Conservation (phyloP, 2,113 vertebrate genomes). For the Noturus placidus region DNA sequence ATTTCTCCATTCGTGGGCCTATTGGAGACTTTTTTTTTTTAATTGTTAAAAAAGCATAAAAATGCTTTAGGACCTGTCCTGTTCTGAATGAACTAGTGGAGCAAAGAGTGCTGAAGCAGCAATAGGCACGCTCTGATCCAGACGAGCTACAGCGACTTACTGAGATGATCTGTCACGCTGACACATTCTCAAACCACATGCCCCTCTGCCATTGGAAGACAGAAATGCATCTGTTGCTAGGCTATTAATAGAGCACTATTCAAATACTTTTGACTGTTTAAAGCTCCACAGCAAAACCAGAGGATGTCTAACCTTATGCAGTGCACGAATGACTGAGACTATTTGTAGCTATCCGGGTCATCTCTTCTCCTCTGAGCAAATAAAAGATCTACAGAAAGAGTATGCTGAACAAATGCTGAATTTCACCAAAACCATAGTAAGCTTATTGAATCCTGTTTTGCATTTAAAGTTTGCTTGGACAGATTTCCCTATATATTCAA, state of each 20-base stretch:
- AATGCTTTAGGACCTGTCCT: background rate
- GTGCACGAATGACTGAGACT: conserved; percentile 45
- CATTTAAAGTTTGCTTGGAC: conserved; percentile 1
- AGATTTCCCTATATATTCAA: conserved; percentile 28
- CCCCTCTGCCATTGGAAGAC: conserved; percentile 54
- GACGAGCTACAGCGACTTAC: conserved; percentile 44
- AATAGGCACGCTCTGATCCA: conserved; percentile 41
- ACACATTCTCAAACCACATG: conserved; percentile 55
- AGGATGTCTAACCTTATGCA: conserved; percentile 61
- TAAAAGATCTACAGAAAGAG: background rate
- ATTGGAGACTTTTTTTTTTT: background rate
- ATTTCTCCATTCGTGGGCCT: background rate
- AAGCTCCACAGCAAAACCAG: conserved; percentile 59
- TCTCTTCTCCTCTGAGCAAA: background rate
- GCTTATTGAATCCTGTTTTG: background rate
- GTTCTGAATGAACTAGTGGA: background rate
- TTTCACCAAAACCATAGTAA: background rate
- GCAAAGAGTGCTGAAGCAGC: conserved; percentile 15
- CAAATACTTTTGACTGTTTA: conserved; percentile 64
- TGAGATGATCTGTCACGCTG: conserved; percentile 55
- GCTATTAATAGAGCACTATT: conserved; percentile 71
- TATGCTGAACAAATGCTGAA: background rate
- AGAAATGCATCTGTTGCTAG: conserved; percentile 68
- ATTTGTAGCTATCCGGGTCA: background rate
- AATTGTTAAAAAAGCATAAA: background rate